Base-by-base conservation (phyloP, 2,113 vertebrate species). In the Eptatretus burgeri region DNA sequence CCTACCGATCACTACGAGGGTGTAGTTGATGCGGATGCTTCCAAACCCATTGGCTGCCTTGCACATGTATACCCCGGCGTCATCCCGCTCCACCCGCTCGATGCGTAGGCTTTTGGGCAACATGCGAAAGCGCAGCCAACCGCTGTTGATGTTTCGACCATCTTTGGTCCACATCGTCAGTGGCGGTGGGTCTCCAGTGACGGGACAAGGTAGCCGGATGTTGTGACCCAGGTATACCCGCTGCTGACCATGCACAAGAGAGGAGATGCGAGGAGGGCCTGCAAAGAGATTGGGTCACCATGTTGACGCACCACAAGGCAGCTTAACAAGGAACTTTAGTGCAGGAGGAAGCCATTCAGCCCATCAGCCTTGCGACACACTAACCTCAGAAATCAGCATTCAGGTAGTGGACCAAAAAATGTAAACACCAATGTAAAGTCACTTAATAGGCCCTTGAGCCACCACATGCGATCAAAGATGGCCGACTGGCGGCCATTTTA, bases 81-180 rank as follows among this genome's bases (percentile, higher is more conserved):
- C 74, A 9, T 68, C 69, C 64, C 64, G 11, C 65, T 74, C 73
- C 16, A 70, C 70, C 50, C 68, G 67, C 62, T 69, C 69, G 66
- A 75, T 74, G 67, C 66, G 71, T 19, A 75, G 69, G 63, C 68
- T 68, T 14, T 69, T 68, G 18, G 62, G 67, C 18, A 71, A 64
- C 52, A 72, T 64, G 9, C 68, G 70, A 67, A 71, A 68, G 41
- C 73, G 71, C n/a, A 66, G 68, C 73, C 71, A 74, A 52, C 69
- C 74, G 2, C 64, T 68, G 65, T 72, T 69, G 17, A 75, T 64
- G 13, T 68, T 72, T 2, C 72, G 68, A 1, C 74, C 74, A 18
- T 75, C 73, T 64, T 75, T 75, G 63, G 68, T 68, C 74, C 74
- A 75, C 64, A 72, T 69, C 11, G 72, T 66, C 51, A 75, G 64